These are phyloP conservation scores for Hypsopygia costalis DNA, from an alignment of 2,888 invertebrate species.

Conservation along the genomic window DNA sequence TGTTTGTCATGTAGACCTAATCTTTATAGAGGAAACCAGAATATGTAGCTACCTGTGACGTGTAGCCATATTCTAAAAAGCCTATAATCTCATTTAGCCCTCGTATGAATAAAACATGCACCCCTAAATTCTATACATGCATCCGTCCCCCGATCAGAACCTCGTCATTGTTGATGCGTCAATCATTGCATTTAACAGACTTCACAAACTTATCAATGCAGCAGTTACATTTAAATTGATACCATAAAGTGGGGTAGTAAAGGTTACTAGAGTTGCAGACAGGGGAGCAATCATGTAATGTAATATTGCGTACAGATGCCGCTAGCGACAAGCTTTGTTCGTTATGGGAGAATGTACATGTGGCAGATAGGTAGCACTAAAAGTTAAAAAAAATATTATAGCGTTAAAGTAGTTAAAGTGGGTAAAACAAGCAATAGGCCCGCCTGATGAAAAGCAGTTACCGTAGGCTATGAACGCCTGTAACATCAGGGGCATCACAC, in stretches of 20 bases:
- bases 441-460: no score
- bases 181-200: slow-evolving; percentile 25
- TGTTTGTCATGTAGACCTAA: no score
- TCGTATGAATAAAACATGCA: slow-evolving; percentile 26
- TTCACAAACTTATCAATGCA: not conserved
- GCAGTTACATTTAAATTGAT: not conserved
- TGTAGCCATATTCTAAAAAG: slow-evolving; percentile 16
- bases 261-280: not conserved
- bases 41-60: no score
- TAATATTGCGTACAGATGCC: slow-evolving; percentile 39
- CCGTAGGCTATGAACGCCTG: no score
- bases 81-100: slow-evolving; percentile 25
- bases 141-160: slow-evolving; percentile 21
- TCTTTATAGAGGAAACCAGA: no score
- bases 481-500: no score
- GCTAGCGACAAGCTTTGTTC: slow-evolving; percentile 24
- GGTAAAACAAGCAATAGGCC: no score
- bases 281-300: slow-evolving; percentile 21
- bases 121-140: slow-evolving; percentile 16
- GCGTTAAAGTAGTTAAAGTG: no score
- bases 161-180: slow-evolving; percentile 33
- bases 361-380: no score
- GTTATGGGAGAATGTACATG: no score
- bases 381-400: no score
- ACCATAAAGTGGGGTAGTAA: not conserved